A percentile compares a stretch with the other conserved stretches of the same genome.
Conservation (phyloP, 2,888 invertebrate species). For the Glaucopsyche alexis region DNA sequence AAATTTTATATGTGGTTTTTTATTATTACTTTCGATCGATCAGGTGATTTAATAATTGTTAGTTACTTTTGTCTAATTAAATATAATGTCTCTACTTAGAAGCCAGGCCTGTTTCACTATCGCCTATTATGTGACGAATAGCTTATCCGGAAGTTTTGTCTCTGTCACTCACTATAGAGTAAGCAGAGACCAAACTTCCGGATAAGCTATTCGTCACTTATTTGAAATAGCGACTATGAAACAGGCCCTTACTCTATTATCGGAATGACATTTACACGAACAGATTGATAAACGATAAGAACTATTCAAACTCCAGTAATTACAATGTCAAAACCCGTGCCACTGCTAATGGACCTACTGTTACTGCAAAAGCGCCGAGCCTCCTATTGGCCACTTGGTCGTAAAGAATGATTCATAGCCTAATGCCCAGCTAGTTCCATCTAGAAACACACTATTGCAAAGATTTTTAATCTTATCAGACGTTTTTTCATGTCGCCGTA, state of each 20-base stretch:
- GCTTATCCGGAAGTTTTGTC: too few species aligned
- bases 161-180: too few species aligned
- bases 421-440: background rate
- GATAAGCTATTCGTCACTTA: slow-evolving; percentile 35
- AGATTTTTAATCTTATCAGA: slow-evolving; percentile 10
- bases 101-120: slow-evolving; percentile 21
- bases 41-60: background rate
- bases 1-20: too few species aligned
- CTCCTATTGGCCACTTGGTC: background rate
- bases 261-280: slow-evolving; percentile 73
- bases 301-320: slow-evolving; percentile 22
- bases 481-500: slow-evolving; percentile 11
- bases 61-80: background rate
- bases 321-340: slow-evolving; percentile 7
- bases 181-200: too few species aligned
- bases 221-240: too few species aligned
- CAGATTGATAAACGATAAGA: slow-evolving; percentile 63
- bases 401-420: slow-evolving; percentile 12
- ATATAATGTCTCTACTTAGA: slow-evolving; percentile 15
- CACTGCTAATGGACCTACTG: background rate
- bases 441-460: slow-evolving; percentile 2
- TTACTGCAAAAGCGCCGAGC: slow-evolving; percentile 5
- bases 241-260: slow-evolving; percentile 49
- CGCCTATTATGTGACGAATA: too few species aligned
- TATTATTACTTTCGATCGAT: background rate